Evolutionary conservation across 2,888 invertebrate species (phyloP).

Genomic region (Lasioglossum pauxillum): DNA sequence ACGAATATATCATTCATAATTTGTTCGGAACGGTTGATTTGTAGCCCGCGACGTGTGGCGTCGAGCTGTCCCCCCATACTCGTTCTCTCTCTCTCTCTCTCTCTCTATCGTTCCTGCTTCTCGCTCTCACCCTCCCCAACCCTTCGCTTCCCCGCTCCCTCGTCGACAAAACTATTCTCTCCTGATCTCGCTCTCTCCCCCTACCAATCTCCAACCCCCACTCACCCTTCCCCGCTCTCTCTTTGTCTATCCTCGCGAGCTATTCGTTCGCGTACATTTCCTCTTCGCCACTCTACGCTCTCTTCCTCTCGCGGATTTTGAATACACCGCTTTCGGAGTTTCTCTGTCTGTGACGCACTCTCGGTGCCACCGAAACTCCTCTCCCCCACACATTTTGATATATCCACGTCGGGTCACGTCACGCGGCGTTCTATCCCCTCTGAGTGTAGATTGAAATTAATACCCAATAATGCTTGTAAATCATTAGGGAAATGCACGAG

Average conservation of each 20-base stretch:
- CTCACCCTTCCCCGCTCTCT: neutral
- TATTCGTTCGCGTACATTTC: constrained; percentile 49
- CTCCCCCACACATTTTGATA: constrained; percentile 62
- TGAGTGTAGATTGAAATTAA: constrained; percentile 83
- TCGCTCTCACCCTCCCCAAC: neutral
- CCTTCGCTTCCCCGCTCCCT: neutral
- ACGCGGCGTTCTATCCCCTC: constrained; percentile 75
- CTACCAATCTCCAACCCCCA: constrained; percentile 32
- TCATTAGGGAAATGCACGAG: constrained; percentile 81
- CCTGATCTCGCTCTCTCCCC: constrained; percentile 10
- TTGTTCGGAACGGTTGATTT: constrained; percentile 84
- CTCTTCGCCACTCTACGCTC: constrained; percentile 48
- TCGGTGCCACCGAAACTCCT: constrained; percentile 34
- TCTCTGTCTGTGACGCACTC: constrained; percentile 42
- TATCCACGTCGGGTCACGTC: constrained; percentile 74
- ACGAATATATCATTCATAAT: constrained; percentile 85
- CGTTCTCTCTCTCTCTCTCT: constrained; percentile 60
- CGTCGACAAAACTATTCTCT: constrained; percentile 18
- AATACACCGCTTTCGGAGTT: constrained; percentile 65
- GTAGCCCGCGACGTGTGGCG: constrained; percentile 82
- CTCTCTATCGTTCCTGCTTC: neutral
- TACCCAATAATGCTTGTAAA: constrained; percentile 84
- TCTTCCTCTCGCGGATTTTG: constrained; percentile 55
- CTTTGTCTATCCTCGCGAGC: constrained; percentile 57
- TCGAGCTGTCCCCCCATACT: constrained; percentile 77